Evolutionary conservation across 1,140 invertebrate species (phyloP).

Genomic region (Lutraria rhynchaena): DNA sequence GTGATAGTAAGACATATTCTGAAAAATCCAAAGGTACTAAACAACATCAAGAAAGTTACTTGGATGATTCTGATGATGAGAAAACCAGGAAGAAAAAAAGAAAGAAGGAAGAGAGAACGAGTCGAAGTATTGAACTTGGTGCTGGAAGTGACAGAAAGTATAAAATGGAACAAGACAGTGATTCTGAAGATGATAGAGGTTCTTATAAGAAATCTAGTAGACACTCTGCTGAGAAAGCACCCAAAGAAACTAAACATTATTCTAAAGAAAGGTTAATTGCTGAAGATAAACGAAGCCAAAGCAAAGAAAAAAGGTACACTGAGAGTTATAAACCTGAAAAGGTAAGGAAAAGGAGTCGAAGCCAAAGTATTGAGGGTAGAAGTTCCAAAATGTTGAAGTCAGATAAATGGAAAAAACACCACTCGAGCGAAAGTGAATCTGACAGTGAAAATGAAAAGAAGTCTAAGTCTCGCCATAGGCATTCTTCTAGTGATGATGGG

Average conservation of each 20-base stretch:
- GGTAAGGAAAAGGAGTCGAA: constrained; percentile 20
- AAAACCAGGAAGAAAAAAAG: background rate
- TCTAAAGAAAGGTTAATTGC: constrained; percentile 16
- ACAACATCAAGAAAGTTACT: background rate
- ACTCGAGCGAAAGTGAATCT: constrained; percentile 37
- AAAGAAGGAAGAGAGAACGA: background rate
- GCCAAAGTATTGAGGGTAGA: constrained; percentile 32
- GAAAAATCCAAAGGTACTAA: constrained; percentile 5
- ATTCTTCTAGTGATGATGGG: constrained; percentile 23
- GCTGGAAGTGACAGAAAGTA: background rate
- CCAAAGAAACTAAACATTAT: background rate
- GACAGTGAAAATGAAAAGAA: constrained; percentile 3
- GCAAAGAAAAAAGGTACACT: constrained; percentile 29
- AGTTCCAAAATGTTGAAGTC: constrained; percentile 41
- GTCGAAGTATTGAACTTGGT: background rate
- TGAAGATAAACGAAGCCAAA: constrained; percentile 41
- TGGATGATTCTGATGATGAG: background rate
- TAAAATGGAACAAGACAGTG: background rate
- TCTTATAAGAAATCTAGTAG: background rate
- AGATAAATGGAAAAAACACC: constrained; percentile 30
- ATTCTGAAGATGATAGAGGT: constrained; percentile 7
- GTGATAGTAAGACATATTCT: constrained; percentile 13
- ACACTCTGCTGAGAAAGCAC: background rate
- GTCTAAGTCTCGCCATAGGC: background rate
- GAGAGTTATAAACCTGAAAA: constrained; percentile 1